Evolutionary conservation across 2,797 vertebrate species (phyloP).

Genomic region (Eupleurogrammus muticus): DNA sequence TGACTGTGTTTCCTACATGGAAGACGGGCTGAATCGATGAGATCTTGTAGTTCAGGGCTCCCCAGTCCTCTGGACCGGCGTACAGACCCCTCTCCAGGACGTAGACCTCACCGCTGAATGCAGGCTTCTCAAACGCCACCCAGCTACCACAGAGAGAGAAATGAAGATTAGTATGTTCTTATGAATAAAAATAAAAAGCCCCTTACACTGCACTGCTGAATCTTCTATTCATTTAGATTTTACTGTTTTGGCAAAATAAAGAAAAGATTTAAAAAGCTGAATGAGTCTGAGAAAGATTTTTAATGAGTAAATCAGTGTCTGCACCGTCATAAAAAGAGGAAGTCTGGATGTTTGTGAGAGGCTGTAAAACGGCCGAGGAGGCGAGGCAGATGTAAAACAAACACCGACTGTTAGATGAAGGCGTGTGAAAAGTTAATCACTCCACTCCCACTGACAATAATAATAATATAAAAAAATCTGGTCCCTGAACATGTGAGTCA

Average conservation of each 20-base stretch:
- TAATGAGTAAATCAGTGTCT: slow-evolving; percentile 25
- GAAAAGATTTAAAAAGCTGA: no score
- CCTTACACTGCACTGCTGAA: no score
- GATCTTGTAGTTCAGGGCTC: slow-evolving; percentile 86
- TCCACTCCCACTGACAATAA: no score
- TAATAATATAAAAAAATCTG: not conserved
- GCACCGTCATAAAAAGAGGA: slow-evolving; percentile 20
- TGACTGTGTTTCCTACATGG: slow-evolving; percentile 82
- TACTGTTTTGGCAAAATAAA: no score
- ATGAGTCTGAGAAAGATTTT: no score
- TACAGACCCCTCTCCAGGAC: slow-evolving; percentile 94
- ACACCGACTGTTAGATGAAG: not conserved
- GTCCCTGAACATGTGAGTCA: not conserved
- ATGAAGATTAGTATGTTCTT: no score
- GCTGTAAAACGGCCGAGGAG: slow-evolving; percentile 22
- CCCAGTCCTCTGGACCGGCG: slow-evolving; percentile 90
- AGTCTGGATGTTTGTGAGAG: not conserved
- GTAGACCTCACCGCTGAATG: slow-evolving; percentile 93
- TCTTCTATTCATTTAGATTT: no score
- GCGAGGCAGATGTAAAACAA: slow-evolving; percentile 20
- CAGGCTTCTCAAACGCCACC: slow-evolving; percentile 94
- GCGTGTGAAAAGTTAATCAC: not conserved
- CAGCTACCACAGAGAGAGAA: slow-evolving; percentile 81
- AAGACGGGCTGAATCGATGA: slow-evolving; percentile 92
- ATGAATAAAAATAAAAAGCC: no score